phyloP scores from a whole-genome alignment of 2,113 vertebrate genomes.

The Anguilla japonica region DNA sequence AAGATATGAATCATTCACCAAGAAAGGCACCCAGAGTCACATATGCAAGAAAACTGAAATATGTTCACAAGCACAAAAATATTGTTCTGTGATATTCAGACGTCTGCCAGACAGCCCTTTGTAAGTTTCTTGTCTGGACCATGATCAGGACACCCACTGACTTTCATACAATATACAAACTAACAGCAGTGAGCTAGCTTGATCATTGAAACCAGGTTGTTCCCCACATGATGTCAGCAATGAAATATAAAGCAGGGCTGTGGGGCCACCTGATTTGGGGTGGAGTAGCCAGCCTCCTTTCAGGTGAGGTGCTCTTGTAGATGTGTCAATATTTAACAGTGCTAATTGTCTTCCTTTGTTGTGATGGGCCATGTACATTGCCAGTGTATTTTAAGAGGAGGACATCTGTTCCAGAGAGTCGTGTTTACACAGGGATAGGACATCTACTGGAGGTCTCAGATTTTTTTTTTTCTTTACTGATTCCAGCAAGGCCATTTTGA shows the following conservation, averaged over 20 bases:
- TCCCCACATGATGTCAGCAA: too few relatives aligned
- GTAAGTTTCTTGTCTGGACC: neutral
- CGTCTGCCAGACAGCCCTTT: neutral
- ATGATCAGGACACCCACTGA: neutral
- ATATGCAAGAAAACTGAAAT: neutral
- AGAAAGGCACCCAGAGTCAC: too few relatives aligned
- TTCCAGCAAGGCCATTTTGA: neutral
- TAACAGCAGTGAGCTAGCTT: neutral
- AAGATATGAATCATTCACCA: too few relatives aligned
- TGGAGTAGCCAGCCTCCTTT: neutral
- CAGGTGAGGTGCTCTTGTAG: neutral
- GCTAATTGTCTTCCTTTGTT: neutral
- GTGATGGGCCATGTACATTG: neutral
- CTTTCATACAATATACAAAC: neutral
- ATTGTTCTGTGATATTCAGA: neutral
- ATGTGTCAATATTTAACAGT: constrained; percentile 16
- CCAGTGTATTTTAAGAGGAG: neutral
- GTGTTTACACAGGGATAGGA: neutral
- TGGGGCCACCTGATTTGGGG: too few relatives aligned
- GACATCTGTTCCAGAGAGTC: neutral
- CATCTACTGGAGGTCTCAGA: neutral
- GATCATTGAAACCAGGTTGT: too few relatives aligned
- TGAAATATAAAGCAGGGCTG: too few relatives aligned
- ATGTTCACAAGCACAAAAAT: neutral
- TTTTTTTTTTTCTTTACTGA: neutral